Percentiles rank a stretch among this genome's conserved stretches.
These are phyloP conservation scores for Eledone cirrhosa DNA, from an alignment of 2,888 invertebrate genomes.

Conservation along the genomic window DNA sequence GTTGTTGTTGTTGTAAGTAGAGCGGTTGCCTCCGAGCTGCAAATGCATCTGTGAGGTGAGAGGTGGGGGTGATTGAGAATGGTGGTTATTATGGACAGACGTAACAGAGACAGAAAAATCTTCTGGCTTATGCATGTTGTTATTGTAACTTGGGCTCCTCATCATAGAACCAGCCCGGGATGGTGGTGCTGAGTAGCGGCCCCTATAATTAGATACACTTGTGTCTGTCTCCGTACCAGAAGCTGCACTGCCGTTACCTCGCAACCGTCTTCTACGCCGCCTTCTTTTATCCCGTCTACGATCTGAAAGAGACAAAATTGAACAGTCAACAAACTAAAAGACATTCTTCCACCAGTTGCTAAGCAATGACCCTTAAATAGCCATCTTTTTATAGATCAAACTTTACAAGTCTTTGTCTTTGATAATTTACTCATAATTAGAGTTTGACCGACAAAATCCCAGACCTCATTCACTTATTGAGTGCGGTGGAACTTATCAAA, in stretches of 20 bases:
- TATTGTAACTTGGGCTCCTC: slow-evolving; percentile 25
- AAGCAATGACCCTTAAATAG: too few relatives aligned
- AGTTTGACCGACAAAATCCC: too few relatives aligned
- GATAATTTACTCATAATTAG: too few relatives aligned
- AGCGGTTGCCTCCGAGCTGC: slow-evolving; percentile 27
- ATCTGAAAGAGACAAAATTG: slow-evolving; percentile 21
- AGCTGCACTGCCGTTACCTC: slow-evolving; percentile 53
- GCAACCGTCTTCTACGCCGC: slow-evolving; percentile 43
- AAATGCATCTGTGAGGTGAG: slow-evolving; percentile 30
- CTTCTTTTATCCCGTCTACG: slow-evolving; percentile 43
- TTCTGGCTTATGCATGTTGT: slow-evolving; percentile 26
- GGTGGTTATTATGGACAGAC: slow-evolving; percentile 29
- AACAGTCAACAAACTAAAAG: too few relatives aligned
- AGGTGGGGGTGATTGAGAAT: slow-evolving; percentile 34
- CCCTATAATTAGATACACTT: slow-evolving; percentile 53
- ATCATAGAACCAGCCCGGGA: slow-evolving; percentile 20
- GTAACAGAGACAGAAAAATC: slow-evolving; percentile 29
- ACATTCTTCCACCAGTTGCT: too few relatives aligned
- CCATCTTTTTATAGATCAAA: too few relatives aligned
- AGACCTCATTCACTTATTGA: too few relatives aligned
- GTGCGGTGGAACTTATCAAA: too few relatives aligned
- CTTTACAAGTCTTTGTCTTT: too few relatives aligned
- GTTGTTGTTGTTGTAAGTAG: slow-evolving; percentile 1
- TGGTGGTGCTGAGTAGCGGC: slow-evolving; percentile 31
- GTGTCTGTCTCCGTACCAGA: slow-evolving; percentile 61